These are phyloP conservation scores for Monochamus saltuarius DNA, from an alignment of 1,140 invertebrate genomes.

Conservation along the genomic window DNA sequence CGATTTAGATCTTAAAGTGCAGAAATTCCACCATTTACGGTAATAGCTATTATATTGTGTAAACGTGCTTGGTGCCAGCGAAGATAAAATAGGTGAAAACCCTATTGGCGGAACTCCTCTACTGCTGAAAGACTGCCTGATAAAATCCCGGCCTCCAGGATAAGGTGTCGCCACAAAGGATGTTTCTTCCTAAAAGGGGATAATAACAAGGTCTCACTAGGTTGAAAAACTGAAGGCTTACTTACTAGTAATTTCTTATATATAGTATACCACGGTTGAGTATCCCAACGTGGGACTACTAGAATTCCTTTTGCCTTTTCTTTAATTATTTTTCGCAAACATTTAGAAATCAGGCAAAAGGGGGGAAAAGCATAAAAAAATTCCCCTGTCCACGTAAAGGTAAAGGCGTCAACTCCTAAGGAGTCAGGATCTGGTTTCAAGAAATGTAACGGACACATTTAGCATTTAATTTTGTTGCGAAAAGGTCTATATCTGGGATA, in stretches of 20 bases:
- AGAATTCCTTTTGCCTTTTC: conserved; percentile 20
- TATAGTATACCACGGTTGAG: conserved; percentile 16
- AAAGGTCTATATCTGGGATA: conserved; percentile 19
- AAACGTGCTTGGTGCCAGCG: background rate
- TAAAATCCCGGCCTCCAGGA: too few relatives aligned
- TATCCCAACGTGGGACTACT: conserved; percentile 20
- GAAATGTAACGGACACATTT: conserved; percentile 17
- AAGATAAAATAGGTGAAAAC: background rate
- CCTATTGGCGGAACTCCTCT: background rate
- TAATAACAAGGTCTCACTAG: background rate
- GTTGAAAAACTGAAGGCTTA: background rate
- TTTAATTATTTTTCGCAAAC: conserved; percentile 19
- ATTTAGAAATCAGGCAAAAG: conserved; percentile 13
- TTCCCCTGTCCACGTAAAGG: background rate
- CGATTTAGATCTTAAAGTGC: background rate
- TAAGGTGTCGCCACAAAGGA: background rate
- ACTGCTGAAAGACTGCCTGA: too few relatives aligned
- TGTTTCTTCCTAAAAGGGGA: background rate
- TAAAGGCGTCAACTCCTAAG: conserved; percentile 4
- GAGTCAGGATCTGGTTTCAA: conserved; percentile 11
- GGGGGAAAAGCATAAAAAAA: conserved; percentile 21
- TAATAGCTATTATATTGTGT: background rate
- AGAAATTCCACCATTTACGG: conserved; percentile 4
- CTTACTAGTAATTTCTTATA: background rate
- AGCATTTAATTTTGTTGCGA: conserved; percentile 17